These are phyloP conservation scores for Hydrophis major DNA, from an alignment of 2,797 vertebrate species.

Conservation along the genomic window DNA sequence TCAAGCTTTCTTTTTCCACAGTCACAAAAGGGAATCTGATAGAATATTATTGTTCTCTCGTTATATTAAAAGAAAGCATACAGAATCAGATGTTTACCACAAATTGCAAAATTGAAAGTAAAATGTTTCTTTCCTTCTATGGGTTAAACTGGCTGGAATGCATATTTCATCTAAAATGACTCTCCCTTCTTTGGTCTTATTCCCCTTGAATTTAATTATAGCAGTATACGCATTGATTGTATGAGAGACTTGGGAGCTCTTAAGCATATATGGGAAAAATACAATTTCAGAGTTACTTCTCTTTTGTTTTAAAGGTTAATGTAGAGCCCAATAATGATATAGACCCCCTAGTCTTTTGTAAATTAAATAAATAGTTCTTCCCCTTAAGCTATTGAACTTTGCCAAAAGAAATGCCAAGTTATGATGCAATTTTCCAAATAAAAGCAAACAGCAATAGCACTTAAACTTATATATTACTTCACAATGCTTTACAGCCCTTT, in stretches of 20 bases:
- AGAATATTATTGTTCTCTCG: neutral
- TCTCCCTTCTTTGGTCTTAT: neutral
- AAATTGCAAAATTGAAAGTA: neutral
- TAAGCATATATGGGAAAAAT: neutral
- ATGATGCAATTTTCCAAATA: neutral
- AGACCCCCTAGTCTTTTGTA: neutral
- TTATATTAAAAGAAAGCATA: neutral
- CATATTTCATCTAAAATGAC: neutral
- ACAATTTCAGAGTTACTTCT: neutral
- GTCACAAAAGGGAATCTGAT: neutral
- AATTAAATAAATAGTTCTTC: neutral
- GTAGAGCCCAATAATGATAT: neutral
- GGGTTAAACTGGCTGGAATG: neutral
- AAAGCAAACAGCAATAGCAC: neutral
- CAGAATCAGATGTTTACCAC: neutral
- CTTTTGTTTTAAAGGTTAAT: neutral
- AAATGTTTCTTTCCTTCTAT: neutral
- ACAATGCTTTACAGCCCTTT: neutral
- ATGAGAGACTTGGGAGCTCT: neutral
- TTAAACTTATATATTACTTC: neutral
- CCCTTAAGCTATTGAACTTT: neutral
- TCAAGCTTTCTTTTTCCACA: neutral
- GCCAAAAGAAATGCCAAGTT: neutral
- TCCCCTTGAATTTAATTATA: neutral
- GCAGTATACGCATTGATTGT: neutral